Conservation (phyloP, 2,113 vertebrate genomes). For the Sitta europaea region DNA sequence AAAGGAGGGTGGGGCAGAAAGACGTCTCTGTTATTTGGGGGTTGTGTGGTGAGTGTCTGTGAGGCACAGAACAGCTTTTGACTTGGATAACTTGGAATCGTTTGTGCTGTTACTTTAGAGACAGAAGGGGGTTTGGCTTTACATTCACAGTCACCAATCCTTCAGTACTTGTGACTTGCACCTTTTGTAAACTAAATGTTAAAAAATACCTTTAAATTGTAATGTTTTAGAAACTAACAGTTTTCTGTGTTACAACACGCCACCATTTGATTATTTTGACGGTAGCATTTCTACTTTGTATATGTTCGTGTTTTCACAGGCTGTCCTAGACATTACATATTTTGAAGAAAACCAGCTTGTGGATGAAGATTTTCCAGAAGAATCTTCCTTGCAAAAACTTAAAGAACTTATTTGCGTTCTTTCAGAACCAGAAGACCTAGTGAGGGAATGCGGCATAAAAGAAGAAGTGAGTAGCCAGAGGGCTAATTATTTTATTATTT, state of each 20-base stretch:
- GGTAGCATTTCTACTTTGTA: not conserved
- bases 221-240: not conserved
- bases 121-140: not conserved
- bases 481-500: not conserved
- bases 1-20: not conserved
- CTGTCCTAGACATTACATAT: conserved; percentile 91
- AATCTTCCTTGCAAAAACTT: conserved; percentile 86
- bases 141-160: accelerated
- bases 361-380: conserved; percentile 92
- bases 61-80: not conserved
- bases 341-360: conserved; percentile 95
- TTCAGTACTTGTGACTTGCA: not conserved
- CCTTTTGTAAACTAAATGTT: not conserved
- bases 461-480: conserved; percentile 64
- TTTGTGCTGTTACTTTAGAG: not conserved
- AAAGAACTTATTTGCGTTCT: conserved; percentile 85
- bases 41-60: accelerated
- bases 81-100: accelerated
- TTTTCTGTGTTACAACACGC: not conserved
- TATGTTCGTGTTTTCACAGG: conserved; percentile 69
- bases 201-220: not conserved
- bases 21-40: accelerated
- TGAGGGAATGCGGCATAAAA: conserved; percentile 59
- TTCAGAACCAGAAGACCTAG: conserved; percentile 89
- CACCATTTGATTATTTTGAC: not conserved